Evolutionary conservation across 2,113 vertebrate species (phyloP).

Genomic region (Oenanthe oenanthe): DNA sequence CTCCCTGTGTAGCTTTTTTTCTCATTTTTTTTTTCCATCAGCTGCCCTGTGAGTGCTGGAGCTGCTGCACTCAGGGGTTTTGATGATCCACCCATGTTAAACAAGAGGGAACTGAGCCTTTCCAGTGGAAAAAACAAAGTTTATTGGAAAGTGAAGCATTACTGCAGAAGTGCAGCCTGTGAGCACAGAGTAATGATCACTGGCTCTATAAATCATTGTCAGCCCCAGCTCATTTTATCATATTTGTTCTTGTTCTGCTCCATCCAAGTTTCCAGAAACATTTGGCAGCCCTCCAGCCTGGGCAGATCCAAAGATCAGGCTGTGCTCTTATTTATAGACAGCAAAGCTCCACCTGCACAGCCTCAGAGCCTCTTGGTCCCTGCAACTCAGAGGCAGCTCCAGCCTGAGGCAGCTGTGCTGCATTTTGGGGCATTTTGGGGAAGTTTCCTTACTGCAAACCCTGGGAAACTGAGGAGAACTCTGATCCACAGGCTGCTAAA

Average conservation of each 20-base stretch:
- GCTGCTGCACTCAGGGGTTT: not conserved
- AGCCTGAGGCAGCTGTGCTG: not conserved
- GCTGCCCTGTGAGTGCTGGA: not conserved
- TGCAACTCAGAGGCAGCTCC: not conserved
- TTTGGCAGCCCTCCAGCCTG: conserved; percentile 48
- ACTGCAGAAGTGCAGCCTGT: not conserved
- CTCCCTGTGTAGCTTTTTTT: not conserved
- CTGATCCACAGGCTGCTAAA: not conserved
- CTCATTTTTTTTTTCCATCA: not conserved
- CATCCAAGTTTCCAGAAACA: conserved; percentile 56
- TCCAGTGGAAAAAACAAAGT: not conserved
- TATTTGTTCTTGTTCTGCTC: conserved; percentile 61
- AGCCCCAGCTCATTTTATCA: conserved; percentile 46
- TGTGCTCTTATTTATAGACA: conserved; percentile 58
- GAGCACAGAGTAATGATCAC: not conserved
- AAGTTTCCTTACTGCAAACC: not conserved
- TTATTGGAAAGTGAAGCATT: conserved; percentile 9
- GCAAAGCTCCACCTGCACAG: conserved; percentile 53
- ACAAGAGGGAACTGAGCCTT: not conserved
- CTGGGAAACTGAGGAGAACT: not conserved
- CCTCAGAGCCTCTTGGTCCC: not conserved
- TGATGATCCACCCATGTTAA: not conserved
- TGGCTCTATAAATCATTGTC: conserved; percentile 47
- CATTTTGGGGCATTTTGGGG: not conserved
- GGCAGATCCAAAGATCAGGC: conserved; percentile 42